Conservation (phyloP, 2,888 invertebrate species). For the Frankliniella fusca region DNA sequence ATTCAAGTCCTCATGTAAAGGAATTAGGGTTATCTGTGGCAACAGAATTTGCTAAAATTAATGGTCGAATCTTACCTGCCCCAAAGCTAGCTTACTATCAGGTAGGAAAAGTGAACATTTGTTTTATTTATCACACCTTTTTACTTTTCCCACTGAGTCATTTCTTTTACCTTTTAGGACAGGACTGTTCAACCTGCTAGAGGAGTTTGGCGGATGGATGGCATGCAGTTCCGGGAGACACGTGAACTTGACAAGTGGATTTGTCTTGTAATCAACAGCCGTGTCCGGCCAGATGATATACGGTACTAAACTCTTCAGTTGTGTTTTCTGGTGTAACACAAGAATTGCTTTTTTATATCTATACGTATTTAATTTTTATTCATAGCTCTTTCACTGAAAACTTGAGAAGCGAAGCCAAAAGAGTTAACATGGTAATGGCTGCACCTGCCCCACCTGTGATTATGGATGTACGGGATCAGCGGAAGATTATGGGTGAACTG, state of each 20-base stretch:
- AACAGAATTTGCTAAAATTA: constrained; percentile 67
- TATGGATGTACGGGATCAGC: too few relatives aligned
- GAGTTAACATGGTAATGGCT: neutral
- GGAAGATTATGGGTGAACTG: constrained; percentile 27
- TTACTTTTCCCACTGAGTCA: neutral
- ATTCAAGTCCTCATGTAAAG: constrained; percentile 56
- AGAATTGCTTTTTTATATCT: neutral
- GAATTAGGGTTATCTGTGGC: constrained; percentile 79
- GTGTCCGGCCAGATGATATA: neutral
- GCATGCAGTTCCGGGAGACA: neutral
- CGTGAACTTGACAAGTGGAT: neutral
- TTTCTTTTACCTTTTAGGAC: neutral
- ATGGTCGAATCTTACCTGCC: constrained; percentile 72
- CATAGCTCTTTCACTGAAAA: neutral
- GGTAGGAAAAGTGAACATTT: neutral
- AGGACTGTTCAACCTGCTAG: constrained; percentile 42
- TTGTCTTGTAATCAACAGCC: neutral
- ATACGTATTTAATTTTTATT: neutral
- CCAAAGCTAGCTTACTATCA: constrained; percentile 68
- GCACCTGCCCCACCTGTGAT: neutral
- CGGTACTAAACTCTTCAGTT: neutral
- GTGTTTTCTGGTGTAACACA: too few relatives aligned
- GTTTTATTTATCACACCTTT: neutral
- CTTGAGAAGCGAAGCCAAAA: neutral
- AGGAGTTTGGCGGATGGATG: constrained; percentile 49